Base-by-base conservation (phyloP, 2,113 vertebrate genomes). In the Chiloscyllium plagiosum region DNA sequence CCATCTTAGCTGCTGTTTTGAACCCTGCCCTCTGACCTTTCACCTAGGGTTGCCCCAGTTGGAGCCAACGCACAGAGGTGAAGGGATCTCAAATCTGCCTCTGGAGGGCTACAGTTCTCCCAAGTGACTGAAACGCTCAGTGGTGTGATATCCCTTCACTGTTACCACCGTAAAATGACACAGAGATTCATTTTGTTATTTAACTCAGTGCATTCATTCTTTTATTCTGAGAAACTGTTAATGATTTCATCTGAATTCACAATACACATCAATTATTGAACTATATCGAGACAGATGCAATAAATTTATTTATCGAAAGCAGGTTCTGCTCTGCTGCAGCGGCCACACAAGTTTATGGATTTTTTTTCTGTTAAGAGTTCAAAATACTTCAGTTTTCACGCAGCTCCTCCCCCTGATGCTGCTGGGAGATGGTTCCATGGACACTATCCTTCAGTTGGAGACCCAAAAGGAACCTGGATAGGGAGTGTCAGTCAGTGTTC, bases 121-220 rank as follows among this genome's bases (percentile, higher is more conserved):
- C 19, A 19, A 66, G 33, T 13, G 19, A 65, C 89, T 37, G 33
- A 65, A 3, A 7, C 15, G 5, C 29, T 19, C 56, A n/a, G 15
- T 26, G 47, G 0, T 29, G 56, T 56, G 2, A 61, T n/a, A 37
- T 4, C 29, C 15, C 1, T 17, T 89, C 89, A n/a, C 26, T 15
- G 2, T 15, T 33, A 33, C 5, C 33, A n/a, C 50, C 17, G 29
- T 37, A 66, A 93, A 65, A 93, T 66, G 89, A 66, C 61, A 66
- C 89, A 6, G 65, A 93, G 61, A 65, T 93, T 66, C n/a, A 12
- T 66, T 66, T 93, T 93, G 89, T 66, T 93, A 66, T 93, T 66
- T 93, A 93, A 93, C 65, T 93, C 89, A 93, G 89, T 93, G 89
- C 61, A 93, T 93, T 93, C 29, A 19, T 90, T 93, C 66, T 93